Percentiles rank a stretch among this genome's conserved stretches.
These are phyloP conservation scores for Pelobates cultripes DNA, from an alignment of 2,797 vertebrate species.

Conservation along the genomic window DNA sequence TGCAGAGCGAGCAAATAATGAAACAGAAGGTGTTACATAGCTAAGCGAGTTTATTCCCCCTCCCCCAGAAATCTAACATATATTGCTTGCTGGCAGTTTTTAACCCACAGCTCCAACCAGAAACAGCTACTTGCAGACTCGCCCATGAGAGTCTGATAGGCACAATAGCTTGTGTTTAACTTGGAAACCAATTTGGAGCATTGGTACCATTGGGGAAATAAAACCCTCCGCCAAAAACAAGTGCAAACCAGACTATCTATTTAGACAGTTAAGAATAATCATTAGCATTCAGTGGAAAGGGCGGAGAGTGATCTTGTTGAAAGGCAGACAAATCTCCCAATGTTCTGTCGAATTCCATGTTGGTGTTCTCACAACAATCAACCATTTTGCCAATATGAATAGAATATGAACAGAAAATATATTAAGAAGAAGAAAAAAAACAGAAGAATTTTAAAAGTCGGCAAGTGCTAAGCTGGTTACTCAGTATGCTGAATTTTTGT, in stretches of 20 bases:
- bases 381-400: not conserved
- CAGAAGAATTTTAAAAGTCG: slow-evolving; percentile 6
- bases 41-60: not conserved
- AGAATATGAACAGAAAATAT: not conserved
- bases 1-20: slow-evolving; percentile 17
- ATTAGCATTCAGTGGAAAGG: not conserved
- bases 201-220: not conserved
- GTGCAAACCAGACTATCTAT: not conserved
- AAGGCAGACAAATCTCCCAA: not conserved
- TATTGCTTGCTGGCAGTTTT: slow-evolving; percentile 17
- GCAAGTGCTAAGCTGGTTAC: slow-evolving; percentile 7
- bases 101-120: slow-evolving; percentile 1
- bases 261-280: not conserved
- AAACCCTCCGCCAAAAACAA: not conserved
- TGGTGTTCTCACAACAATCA: not conserved
- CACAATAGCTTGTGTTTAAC: not conserved
- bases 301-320: not conserved
- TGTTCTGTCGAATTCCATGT: not conserved
- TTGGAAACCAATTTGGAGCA: not conserved
- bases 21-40: slow-evolving; percentile 21
- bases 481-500: slow-evolving; percentile 7
- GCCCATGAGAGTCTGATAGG: not conserved
- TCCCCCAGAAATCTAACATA: not conserved
- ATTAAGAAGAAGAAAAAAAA: not conserved
- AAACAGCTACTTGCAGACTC: not conserved